Conservation (phyloP, 2,113 vertebrate species). For the Nothoprocta pentlandii region DNA sequence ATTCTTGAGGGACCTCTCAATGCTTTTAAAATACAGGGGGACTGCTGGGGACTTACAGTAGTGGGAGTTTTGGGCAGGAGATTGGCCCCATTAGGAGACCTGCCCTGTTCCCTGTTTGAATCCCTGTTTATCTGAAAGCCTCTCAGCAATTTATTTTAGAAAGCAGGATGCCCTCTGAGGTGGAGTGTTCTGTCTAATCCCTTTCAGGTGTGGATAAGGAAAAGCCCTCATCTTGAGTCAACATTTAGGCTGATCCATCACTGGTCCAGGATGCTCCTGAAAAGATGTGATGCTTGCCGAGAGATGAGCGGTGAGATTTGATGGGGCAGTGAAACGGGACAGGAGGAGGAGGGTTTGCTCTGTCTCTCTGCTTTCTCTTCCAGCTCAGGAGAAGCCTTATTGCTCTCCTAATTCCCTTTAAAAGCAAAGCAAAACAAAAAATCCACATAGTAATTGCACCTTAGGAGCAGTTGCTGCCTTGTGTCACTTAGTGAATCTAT, state of each 20-base stretch:
- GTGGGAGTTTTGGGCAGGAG: accelerated
- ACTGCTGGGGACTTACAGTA: neutral
- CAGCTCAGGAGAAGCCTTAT: neutral
- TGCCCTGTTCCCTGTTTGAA: neutral
- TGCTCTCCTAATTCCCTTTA: neutral
- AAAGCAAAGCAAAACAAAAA: neutral
- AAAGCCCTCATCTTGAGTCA: neutral
- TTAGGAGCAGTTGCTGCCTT: neutral
- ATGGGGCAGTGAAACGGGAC: neutral
- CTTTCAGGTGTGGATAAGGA: neutral
- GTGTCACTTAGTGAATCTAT: neutral
- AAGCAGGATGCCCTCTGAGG: neutral
- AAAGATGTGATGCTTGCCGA: neutral
- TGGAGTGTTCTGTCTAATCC: neutral
- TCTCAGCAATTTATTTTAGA: neutral
- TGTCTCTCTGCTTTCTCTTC: neutral
- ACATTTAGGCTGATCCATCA: neutral
- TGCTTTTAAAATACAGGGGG: neutral
- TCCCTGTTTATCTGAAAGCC: neutral
- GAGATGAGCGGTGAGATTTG: neutral
- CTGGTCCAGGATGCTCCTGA: neutral
- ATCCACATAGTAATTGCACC: neutral
- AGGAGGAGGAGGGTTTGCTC: neutral
- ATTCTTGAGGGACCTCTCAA: neutral
- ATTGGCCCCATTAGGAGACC: neutral